A percentile compares a stretch with the other conserved stretches of the same genome.
Evolutionary conservation across 2,797 vertebrate genomes (phyloP).

Genomic region (Gouania willdenowi): DNA sequence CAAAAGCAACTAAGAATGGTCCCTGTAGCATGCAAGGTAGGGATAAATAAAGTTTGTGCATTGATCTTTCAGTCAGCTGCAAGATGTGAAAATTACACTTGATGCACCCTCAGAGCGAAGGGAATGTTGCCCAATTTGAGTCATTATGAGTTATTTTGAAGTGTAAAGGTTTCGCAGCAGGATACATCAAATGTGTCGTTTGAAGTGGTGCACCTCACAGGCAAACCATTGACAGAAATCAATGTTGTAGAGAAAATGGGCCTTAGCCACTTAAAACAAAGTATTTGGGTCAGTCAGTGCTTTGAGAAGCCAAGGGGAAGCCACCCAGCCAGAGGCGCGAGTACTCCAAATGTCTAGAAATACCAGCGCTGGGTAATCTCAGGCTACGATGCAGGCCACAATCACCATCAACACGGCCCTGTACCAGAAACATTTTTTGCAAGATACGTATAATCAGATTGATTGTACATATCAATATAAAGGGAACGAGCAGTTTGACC

Average conservation of each 20-base stretch:
- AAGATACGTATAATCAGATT: conserved; percentile 17
- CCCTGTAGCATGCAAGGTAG: conserved; percentile 10
- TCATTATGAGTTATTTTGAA: background rate
- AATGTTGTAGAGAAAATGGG: conserved; percentile 40
- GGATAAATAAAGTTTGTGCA: conserved; percentile 1
- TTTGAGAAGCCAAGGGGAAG: conserved; percentile 40
- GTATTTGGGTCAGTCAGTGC: conserved; percentile 61
- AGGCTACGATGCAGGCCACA: conserved; percentile 21
- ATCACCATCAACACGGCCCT: conserved; percentile 30
- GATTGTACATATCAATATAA: conserved; percentile 21
- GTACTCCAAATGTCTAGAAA: conserved; percentile 10
- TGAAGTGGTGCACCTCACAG: conserved; percentile 13
- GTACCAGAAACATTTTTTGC: conserved; percentile 40
- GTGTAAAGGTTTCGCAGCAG: background rate
- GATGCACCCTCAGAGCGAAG: background rate
- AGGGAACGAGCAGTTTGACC: background rate
- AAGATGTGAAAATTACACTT: background rate
- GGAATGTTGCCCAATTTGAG: background rate
- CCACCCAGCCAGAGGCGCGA: conserved; percentile 47
- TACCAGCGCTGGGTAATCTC: conserved; percentile 20
- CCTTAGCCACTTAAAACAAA: conserved; percentile 43
- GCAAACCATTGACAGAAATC: conserved; percentile 31
- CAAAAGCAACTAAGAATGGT: conserved; percentile 2
- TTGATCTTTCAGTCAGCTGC: background rate
- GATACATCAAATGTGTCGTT: conserved; percentile 2